Evolutionary conservation across 1,140 invertebrate species (phyloP), one percentile per base, ranked within the genome.

Genomic region (Danaus melanippus): DNA sequence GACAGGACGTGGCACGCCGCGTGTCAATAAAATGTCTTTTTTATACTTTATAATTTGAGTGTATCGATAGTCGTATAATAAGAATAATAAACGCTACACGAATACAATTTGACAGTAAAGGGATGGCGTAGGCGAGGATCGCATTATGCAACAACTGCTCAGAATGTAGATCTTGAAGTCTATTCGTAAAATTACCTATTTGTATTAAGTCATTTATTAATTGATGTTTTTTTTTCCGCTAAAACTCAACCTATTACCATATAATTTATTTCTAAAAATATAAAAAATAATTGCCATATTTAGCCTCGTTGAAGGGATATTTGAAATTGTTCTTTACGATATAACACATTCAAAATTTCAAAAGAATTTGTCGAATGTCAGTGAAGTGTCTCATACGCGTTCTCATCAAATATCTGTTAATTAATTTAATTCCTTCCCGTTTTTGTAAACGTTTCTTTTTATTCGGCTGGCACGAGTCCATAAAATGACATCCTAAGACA

Each of bases 341-440:
- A 12, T 50, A 62, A 68, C 46, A 55, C 57, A 9, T 62, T 63
- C 63, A 58, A 56, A 52, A 56, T 56, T 66, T 70, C 55, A 58
- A 52, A 78, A 74, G 75, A 79, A 81, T 84, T 75, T 79, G 76
- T 81, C 75, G 72, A 74, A 57, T 63, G 71, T 61, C 69, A 73
- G 73, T 74, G 72, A 78, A 79, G 71, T 71, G 66, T 76, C 62
- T 62, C 66, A 65, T 66, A 70, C 46, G 66, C 64, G 53, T 64
- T 47, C 62, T 56, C 76, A 74, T 79, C 75, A 76, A 76, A 79
- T 69, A 71, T 79, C 67, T 80, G 74, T 80, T 81, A 84, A 84
- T 84, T 81, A 84, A 82, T 84, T 82, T 78, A 74, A 69, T 74
- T 79, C 66, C 75, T 79, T 77, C 71, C 74, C 68, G 69, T 62